Base-by-base conservation (phyloP, 2,888 invertebrate species). In the Cosmia trapezina region DNA sequence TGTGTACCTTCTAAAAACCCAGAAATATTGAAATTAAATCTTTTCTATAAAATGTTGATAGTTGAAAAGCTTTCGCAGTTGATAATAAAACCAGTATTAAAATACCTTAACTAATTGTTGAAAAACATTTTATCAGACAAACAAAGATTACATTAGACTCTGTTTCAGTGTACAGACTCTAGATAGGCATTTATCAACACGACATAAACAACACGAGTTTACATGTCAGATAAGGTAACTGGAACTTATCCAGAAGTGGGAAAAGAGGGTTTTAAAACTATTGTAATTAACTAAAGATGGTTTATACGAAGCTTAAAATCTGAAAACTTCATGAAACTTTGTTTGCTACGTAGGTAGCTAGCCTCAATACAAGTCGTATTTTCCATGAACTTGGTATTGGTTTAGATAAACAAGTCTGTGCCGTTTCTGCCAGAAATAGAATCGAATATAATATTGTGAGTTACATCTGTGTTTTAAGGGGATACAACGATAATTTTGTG, bases 341-440 rank as follows among this genome's bases (percentile, higher is more conserved):
- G 2, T 45, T 59, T n/a, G 33, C n/a, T 66, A 41, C 4, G 28
- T 65, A 37, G 19, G 12, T 41, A 59, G 53, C 5, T 37, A 37
- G 41, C 41, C 49, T 60, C 53, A 65, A 63, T 41, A 45, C 57
- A 41, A 54, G n/a, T 28, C 70, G n/a, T 45, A 61, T 72, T 78
- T 73, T 51, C 78, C 81, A 71, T 84, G 86, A 84, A 81, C 84
- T 83, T 81, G 69, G 56, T 60, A 61, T 59, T 51, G 41, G 65
- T 85, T 78, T 68, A 73, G 43, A 56, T 85, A 77, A 81, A 81
- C 70, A 81, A 51, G 67, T 73, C 66, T 72, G 70, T 33, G 43
- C 28, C 51, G 63, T 61, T 54, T 79, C 80, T 49, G 72, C 59
- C 66, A 69, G 53, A 78, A 81, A 86, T 73, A 83, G 73, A 59